Base-by-base conservation (phyloP, 1,140 invertebrate species). In the Physella acuta region DNA sequence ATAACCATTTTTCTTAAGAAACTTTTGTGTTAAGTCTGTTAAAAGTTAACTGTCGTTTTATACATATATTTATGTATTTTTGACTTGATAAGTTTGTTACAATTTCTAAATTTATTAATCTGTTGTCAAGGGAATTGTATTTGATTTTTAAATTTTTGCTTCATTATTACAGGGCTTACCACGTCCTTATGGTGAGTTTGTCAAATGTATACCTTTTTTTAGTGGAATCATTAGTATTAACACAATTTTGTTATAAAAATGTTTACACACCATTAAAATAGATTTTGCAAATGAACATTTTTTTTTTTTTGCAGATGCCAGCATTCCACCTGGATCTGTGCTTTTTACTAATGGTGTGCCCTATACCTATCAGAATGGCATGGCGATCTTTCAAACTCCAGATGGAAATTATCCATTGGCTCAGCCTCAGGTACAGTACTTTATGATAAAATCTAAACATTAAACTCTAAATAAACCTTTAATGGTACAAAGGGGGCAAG, bases 321-420 rank as follows among this genome's bases (percentile, higher is more conserved):
- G 84, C 68, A 82, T 88, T 72, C 86, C 87, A 72, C 87, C 85
- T 64, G 88, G 85, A 79, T 86, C 87, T 72, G 86, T 89, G 66
- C 85, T 88, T 72, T 89, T 88, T 66, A 76, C 87, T 66, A 89
- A 89, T 82, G 88, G 88, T 81, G 75, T 86, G 76, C 87, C 81
- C 14, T 85, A 84, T 65, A 85, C 88, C 64, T 88, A 88, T 77
- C 88, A 89, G 68, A 88, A 88, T 85, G 88, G 88, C 26, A 86
- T 89, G 84, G 86, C 88, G 28, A 87, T 88, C 72, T 89, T 88
- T 75, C 80, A 79, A 65, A 74, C 79, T 11, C 76, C 76, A 56
- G 81, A 81, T 61, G 76, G 76, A 52, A 76, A 72, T 31, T 79
- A 78, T 60, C 76, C 75, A n/a, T 60, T 79, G 36, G 60, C 79